These are phyloP conservation scores for Orchesella flavescens DNA, from an alignment of 2,888 invertebrate genomes.

Conservation along the genomic window DNA sequence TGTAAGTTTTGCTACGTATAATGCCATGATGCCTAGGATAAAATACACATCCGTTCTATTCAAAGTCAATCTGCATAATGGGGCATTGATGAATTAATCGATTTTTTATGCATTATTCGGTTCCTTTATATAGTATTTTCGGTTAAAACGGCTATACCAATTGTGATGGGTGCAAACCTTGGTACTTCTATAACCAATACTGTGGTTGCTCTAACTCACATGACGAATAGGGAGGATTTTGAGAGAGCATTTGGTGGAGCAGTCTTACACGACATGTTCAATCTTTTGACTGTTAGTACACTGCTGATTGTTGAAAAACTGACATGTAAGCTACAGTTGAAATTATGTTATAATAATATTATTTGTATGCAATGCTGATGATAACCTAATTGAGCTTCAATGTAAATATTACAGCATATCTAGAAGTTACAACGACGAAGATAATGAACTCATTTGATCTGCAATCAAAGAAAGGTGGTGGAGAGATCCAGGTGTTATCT, in stretches of 20 bases:
- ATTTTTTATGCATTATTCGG: not conserved
- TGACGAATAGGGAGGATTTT: conserved; percentile 75
- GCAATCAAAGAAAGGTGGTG: conserved; percentile 72
- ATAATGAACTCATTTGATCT: conserved; percentile 73
- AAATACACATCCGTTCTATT: not conserved
- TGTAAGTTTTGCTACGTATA: conserved; percentile 73
- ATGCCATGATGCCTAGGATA: not conserved
- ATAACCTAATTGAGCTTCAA: not conserved
- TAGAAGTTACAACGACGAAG: conserved; percentile 73
- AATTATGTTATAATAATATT: no score
- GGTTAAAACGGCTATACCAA: conserved; percentile 76
- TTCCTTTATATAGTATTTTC: conserved; percentile 72
- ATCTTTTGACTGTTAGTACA: conserved; percentile 76
- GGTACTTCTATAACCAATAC: conserved; percentile 77
- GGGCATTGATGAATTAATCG: not conserved
- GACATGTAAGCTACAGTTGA: conserved; percentile 71
- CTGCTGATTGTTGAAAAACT: conserved; percentile 76
- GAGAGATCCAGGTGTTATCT: conserved; percentile 74
- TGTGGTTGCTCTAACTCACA: conserved; percentile 76
- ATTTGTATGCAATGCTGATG: not conserved
- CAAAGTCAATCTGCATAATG: not conserved
- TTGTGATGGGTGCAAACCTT: conserved; percentile 78
- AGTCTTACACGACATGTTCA: conserved; percentile 78
- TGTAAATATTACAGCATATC: conserved; percentile 72
- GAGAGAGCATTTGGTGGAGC: conserved; percentile 77